Base-by-base conservation (phyloP, 2,797 vertebrate genomes). In the Gymnocypris eckloni region DNA sequence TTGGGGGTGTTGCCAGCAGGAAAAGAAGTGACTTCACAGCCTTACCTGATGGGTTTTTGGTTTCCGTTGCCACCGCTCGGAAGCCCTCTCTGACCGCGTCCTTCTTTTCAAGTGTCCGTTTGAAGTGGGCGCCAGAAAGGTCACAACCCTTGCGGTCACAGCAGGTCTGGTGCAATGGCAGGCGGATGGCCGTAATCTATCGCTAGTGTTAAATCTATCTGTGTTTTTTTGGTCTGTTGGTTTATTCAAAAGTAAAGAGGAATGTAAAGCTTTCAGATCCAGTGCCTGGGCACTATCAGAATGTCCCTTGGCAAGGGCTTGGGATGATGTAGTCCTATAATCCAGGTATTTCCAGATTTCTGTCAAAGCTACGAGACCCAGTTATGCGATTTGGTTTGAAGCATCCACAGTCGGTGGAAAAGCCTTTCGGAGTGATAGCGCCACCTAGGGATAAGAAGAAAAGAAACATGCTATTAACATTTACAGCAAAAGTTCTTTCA, bases 41-140 rank as follows among this genome's bases (percentile, higher is more conserved):
- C 95, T 95, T 96, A 96, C 96, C 95, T 96, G 95, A 95, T 94
- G 91, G 94, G 90, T 93, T 94, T 95, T 93, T 91, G 94, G 93
- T 95, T 92, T 89, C 91, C 88, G 93, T 91, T 90, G 90, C 91
- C 92, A 88, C 91, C 89, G 89, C 93, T 89, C 91, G 81, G 93
- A 94, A 90, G 92, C 93, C 91, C 87, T 93, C 93, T 94, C 94
- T 89, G 90, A 93, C 91, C 83, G 92, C 1, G 92, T 91, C 91
- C 80, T 91, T 81, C 93, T 93, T 94, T 96, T 95, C 92, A 95
- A 95, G 94, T 93, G 93, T 93, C 89, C 85, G 91, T 95, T 96
- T 96, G 95, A 96, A 94, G 94, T 90, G 89, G 88, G 91, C 88
- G 90, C 91, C 88, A 90, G 93, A 96, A 96, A 96, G 94, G 94